These are phyloP conservation scores for Desmophyllum pertusum DNA, from an alignment of 92 coral and sea anemone species.

Conservation along the genomic window DNA sequence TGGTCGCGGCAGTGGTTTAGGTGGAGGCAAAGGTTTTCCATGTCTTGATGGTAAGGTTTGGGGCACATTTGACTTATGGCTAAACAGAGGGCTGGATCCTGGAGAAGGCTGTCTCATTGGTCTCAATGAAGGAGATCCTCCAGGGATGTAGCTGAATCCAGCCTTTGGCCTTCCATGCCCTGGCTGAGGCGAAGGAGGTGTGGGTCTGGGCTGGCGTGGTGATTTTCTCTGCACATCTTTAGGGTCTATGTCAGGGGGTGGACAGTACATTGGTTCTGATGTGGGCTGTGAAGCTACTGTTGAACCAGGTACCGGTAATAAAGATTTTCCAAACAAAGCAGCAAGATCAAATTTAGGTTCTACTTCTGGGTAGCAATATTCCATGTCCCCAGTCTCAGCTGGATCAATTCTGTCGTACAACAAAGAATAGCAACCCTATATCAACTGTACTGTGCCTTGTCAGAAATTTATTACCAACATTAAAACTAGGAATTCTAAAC, in stretches of 20 bases:
- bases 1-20: constrained; percentile 39
- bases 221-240: background rate
- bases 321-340: constrained; percentile 1
- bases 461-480: background rate
- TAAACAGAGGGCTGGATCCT: constrained; percentile 3
- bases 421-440: background rate
- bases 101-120: constrained; percentile 1
- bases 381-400: background rate
- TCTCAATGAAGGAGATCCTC: background rate
- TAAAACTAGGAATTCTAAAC: too few species aligned
- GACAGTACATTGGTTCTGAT: constrained; percentile 41
- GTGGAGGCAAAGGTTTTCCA: constrained; percentile 21
- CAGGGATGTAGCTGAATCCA: constrained; percentile 16
- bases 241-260: constrained; percentile 51
- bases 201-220: constrained; percentile 7
- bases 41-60: constrained; percentile 17
- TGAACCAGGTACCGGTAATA: background rate
- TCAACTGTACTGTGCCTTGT: background rate
- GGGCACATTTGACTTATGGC: background rate
- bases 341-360: constrained; percentile 41
- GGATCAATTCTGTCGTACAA: background rate
- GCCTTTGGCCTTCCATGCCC: background rate
- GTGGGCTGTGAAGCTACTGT: background rate
- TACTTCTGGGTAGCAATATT: constrained; percentile 48
- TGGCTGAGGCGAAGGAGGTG: background rate